phyloP scores from a whole-genome alignment of 2,888 invertebrate species.

The Tuberolachnus salignus region DNA sequence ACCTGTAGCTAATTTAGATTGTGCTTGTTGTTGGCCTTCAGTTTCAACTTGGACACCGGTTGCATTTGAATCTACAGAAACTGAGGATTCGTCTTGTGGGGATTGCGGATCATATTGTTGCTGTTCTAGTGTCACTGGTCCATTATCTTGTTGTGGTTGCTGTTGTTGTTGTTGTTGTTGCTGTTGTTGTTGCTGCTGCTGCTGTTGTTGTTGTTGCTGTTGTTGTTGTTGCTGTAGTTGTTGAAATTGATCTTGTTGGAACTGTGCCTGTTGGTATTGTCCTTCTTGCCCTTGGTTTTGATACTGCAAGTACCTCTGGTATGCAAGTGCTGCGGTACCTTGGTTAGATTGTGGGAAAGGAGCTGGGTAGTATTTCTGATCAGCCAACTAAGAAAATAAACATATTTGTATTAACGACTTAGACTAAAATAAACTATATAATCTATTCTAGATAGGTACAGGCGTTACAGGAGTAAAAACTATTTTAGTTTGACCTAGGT shows the following conservation, averaged over 20 bases:
- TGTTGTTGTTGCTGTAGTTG: conserved; percentile 31
- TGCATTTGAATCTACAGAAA: conserved; percentile 28
- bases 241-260: conserved; percentile 15
- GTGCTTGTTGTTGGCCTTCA: conserved; percentile 26
- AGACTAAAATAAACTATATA: too few relatives aligned
- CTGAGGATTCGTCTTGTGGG: conserved; percentile 42
- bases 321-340: conserved; percentile 37
- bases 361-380: conserved; percentile 28
- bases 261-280: conserved; percentile 13
- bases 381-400: conserved; percentile 24
- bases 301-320: conserved; percentile 47
- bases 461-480: too few relatives aligned
- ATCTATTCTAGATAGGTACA: too few relatives aligned
- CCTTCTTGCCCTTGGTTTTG: conserved; percentile 38
- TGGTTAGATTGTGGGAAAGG: conserved; percentile 24
- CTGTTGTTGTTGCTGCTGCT: conserved; percentile 43
- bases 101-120: conserved; percentile 45
- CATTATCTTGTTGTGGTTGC: conserved; percentile 2
- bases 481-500: too few relatives aligned
- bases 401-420: too few relatives aligned
- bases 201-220: conserved; percentile 35
- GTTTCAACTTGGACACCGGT: conserved; percentile 10
- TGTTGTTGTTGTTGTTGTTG: conserved; percentile 12
- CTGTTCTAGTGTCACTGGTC: too few relatives aligned
- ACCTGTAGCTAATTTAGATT: conserved; percentile 52